phyloP scores from a whole-genome alignment of 2,113 vertebrate genomes.

The Telmatochromis sp. region DNA sequence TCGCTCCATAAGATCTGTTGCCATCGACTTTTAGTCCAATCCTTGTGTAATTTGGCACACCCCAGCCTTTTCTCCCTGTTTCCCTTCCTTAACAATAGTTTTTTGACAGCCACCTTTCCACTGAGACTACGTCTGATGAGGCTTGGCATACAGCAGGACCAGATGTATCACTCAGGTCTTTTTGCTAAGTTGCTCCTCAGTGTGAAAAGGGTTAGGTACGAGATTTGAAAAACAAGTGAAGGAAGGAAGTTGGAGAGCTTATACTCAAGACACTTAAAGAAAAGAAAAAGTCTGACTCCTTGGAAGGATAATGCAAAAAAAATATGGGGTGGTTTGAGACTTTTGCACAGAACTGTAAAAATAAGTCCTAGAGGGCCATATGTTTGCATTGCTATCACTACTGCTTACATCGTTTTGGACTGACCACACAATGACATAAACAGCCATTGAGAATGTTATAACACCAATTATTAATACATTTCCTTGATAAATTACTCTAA shows the following conservation, averaged over 20 bases:
- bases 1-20: neutral
- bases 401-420: neutral
- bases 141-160: neutral
- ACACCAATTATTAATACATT: neutral
- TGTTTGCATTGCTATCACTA: neutral
- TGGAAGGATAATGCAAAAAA: neutral
- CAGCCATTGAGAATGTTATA: neutral
- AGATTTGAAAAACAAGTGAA: neutral
- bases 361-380: neutral
- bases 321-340: neutral
- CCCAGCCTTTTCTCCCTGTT: neutral
- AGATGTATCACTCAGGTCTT: neutral
- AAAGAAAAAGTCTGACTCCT: neutral
- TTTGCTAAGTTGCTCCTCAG: neutral
- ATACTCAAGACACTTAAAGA: neutral
- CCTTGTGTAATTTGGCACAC: neutral
- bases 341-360: neutral
- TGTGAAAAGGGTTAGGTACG: neutral
- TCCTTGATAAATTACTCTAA: neutral
- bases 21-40: neutral
- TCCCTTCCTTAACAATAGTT: neutral
- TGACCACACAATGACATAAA: neutral
- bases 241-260: neutral
- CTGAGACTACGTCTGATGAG: neutral
- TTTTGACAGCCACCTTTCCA: neutral